A percentile compares a stretch with the other conserved stretches of the same genome.
These are phyloP conservation scores for Eupeodes corollae DNA, from an alignment of 1,140 invertebrate species.

Conservation along the genomic window DNA sequence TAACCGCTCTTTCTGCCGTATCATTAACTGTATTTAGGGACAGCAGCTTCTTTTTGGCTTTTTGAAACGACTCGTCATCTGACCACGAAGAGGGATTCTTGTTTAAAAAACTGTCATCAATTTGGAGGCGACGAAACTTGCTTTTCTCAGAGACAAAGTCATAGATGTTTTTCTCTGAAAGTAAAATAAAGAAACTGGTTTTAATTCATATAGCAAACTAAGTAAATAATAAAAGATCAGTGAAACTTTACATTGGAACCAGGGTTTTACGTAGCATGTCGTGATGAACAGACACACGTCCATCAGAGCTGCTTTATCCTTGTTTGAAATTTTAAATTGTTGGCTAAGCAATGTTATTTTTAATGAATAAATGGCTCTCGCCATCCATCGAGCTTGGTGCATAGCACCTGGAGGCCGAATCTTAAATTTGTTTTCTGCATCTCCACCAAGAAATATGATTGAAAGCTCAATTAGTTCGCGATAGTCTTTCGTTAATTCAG, in stretches of 20 bases:
- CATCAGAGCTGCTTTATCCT: not conserved
- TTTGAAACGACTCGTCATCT: not conserved
- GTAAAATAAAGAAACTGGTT: not conserved
- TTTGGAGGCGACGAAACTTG: not conserved
- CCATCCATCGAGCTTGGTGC: not conserved
- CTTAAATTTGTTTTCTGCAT: constrained; percentile 19
- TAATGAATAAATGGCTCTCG: not conserved
- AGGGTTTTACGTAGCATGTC: constrained; percentile 7
- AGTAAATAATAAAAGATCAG: not conserved
- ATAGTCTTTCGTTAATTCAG: constrained; percentile 24
- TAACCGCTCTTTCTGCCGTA: constrained; percentile 22
- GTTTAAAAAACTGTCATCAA: constrained; percentile 5
- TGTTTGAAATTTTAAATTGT: not conserved
- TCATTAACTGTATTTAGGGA: constrained; percentile 22
- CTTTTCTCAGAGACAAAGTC: constrained; percentile 1
- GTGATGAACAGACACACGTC: constrained; percentile 8
- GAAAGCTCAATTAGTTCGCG: constrained; percentile 33
- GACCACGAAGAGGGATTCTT: not conserved
- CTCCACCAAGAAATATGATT: constrained; percentile 35
- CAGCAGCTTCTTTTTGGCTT: constrained; percentile 2
- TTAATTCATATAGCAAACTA: not conserved
- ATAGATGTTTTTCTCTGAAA: not conserved
- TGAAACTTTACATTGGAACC: constrained; percentile 5
- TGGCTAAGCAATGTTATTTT: not conserved
- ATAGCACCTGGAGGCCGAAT: constrained; percentile 13